phyloP scores from a whole-genome alignment of 2,888 invertebrate genomes.

The Pollenia labialis region DNA sequence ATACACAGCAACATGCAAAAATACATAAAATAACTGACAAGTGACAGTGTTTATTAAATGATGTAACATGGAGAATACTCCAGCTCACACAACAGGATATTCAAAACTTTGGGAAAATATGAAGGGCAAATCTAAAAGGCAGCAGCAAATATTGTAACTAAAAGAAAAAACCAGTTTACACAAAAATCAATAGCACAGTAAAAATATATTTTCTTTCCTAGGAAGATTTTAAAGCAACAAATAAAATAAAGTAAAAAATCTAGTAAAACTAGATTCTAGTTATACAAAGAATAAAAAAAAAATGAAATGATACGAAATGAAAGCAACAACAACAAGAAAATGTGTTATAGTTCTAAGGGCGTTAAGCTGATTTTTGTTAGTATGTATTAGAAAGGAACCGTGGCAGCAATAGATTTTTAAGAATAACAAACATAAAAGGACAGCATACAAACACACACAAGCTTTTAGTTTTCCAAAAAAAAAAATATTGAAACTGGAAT shows the following conservation, averaged over 20 bases:
- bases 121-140: slow-evolving; percentile 13
- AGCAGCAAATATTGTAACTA: not conserved
- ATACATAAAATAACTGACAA: slow-evolving; percentile 64
- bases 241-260: no score
- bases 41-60: slow-evolving; percentile 73
- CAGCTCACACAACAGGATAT: slow-evolving; percentile 15
- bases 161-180: not conserved
- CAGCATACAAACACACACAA: not conserved
- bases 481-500: not conserved
- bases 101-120: slow-evolving; percentile 11
- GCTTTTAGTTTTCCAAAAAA: not conserved
- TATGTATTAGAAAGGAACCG: not conserved
- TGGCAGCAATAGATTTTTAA: slow-evolving; percentile 44
- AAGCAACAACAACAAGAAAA: not conserved
- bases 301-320: slow-evolving; percentile 7
- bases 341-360: slow-evolving; percentile 37
- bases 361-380: slow-evolving; percentile 9
- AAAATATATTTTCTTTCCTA: no score
- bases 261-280: no score
- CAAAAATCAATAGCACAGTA: slow-evolving; percentile 55
- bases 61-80: slow-evolving; percentile 50
- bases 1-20: slow-evolving; percentile 21
- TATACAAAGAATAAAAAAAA: no score
- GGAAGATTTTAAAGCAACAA: no score
- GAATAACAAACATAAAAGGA: slow-evolving; percentile 16